phyloP scores from a whole-genome alignment of 2,797 vertebrate species.

The Knipowitschia caucasica region DNA sequence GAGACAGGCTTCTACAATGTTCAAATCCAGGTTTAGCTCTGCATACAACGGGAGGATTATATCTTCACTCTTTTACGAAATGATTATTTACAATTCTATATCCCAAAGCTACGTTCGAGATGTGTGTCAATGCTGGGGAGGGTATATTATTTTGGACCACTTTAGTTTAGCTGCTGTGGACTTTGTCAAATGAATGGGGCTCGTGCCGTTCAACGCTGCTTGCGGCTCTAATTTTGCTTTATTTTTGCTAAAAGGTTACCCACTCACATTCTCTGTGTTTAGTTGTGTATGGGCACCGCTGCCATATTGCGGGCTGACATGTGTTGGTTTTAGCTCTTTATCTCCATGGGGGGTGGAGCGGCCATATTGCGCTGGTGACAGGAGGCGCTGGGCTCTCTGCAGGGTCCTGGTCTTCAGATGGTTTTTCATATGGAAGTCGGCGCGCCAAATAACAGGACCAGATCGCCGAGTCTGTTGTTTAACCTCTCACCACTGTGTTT shows the following conservation, averaged over 20 bases:
- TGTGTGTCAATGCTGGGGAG: no score
- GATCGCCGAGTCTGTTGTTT: conserved; percentile 32
- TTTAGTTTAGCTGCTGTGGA: no score
- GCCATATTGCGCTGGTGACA: conserved; percentile 55
- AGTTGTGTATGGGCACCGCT: conserved; percentile 6
- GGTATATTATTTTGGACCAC: no score
- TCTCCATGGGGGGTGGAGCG: conserved; percentile 26
- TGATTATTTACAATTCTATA: no score
- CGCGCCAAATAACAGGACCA: conserved; percentile 11
- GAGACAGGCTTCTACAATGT: no score
- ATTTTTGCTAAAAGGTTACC: not conserved
- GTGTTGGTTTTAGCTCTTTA: conserved; percentile 35
- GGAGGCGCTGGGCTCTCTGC: conserved; percentile 46
- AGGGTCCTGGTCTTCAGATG: conserved; percentile 47
- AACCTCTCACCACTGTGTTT: conserved; percentile 35
- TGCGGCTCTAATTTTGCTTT: no score
- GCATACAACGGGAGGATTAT: no score
- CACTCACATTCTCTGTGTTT: not conserved
- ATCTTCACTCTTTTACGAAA: no score
- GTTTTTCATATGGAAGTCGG: conserved; percentile 43
- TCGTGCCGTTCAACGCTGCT: no score
- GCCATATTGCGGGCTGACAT: conserved; percentile 27
- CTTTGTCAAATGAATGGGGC: no score
- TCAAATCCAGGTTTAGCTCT: no score
- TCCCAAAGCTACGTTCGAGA: no score